Evolutionary conservation across 1,140 invertebrate species (phyloP), one percentile per base, ranked within the genome.

Genomic region (Muscidifurax raptorellus): DNA sequence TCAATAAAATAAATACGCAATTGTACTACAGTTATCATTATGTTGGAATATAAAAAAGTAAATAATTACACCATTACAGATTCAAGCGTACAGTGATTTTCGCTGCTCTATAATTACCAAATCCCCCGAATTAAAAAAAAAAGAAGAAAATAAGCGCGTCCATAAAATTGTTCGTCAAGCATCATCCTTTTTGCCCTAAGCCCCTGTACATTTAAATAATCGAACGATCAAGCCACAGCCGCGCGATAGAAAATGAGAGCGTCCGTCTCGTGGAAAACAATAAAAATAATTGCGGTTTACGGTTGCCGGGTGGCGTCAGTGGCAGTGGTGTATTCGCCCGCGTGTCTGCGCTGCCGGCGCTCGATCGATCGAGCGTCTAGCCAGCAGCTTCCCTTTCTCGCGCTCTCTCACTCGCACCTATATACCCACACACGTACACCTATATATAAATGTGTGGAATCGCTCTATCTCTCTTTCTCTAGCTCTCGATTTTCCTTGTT

Each of bases 281-380:
- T 77, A 77, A 77, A 83, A 83, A 83, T 77, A 83, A 83, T 82
- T 82, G 71, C 47, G 30, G 71, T 59, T 75, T 25, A 74, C 66
- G 78, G 40, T 7, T 40, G 47, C 30, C n/a, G 30, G 30, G 59
- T 27, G 27, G 27, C 25, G 6, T 18, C 15, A 9, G 52, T 22
- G 32, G 18, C 18, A 22, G 9, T 30, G 18, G 4, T 28, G 2
- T 28, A 32, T 18, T 22, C 74, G 66, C 76, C 81, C 59, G 83
- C 84, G 86, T 44, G 78, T 87, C 52, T 84, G 85, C 78, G 80
- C 67, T 47, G 64, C 66, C 71, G 4, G 44, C 82, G 82, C 77
- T 85, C 83, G 86, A 87, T 88, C 86, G 87, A 88, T 86, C 86
- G 85, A 85, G 80, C 86, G 85, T 88, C 87, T 87, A 77, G 85